Base-by-base conservation (phyloP, 2,797 vertebrate genomes). In the Lateolabrax maculatus region DNA sequence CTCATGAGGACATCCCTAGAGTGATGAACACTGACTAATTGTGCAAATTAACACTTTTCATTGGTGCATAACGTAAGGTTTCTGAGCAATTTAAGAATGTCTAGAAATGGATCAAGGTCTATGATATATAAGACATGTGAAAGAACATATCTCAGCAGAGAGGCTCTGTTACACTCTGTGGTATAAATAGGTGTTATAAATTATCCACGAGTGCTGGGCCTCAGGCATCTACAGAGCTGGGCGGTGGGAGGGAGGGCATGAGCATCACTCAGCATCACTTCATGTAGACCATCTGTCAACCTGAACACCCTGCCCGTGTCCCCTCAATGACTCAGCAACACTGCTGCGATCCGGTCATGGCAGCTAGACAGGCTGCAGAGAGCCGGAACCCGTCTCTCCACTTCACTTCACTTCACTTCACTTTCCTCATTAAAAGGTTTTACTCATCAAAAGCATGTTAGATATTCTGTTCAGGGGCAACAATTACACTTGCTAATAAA, bases 201-300 rank as follows among this genome's bases (percentile, higher is more conserved):
- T 90, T 83, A 91, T 85, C 75, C 34, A 87, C 6, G 49, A 70
- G 34, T 18, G 39, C 4, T 12, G 25, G 37, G 60, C 70, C 58
- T 66, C 25, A 63, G 71, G 71, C 81, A 78, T 81, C 53, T 34
- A 39, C 48, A 21, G 60, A 60, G 75, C 46, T 41, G 71, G 77
- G 73, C 61, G 34, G 39, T 19, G 55, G 83, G 72, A 16, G 60
- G 43, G 58, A 31, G 72, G 70, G 58, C 15, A n/a, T n/a, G 53
- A 72, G 55, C 41, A 71, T 84, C 64, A 48, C 37, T 81, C 55
- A 49, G 68, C 68, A 66, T 79, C 76, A 27, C 62, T 71, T 83
- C 81, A 86, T 88, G 85, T 87, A 70, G 53, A 63, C 90, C 84
- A 87, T 92, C 90, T 83, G 84, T 90, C 87, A 73, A 75, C 73